A percentile compares a stretch with the other conserved stretches of the same genome.
Conservation (phyloP, 1,140 invertebrate genomes). For the Teleogryllus occipitalis region DNA sequence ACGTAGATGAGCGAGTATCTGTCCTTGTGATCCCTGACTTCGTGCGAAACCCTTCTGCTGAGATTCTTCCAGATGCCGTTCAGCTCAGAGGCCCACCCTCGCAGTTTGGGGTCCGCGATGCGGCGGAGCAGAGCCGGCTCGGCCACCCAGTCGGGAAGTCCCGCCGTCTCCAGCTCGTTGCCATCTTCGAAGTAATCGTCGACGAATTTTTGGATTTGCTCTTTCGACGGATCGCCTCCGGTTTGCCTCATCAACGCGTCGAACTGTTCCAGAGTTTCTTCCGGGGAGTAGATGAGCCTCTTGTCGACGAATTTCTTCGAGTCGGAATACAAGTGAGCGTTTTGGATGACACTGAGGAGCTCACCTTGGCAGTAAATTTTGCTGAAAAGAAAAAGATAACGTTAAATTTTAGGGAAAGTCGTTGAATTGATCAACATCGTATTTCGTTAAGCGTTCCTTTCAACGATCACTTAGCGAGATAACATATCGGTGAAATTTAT, state of each 20-base stretch:
- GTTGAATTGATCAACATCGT: no score
- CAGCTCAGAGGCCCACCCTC: slow-evolving; percentile 47
- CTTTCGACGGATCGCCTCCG: background rate
- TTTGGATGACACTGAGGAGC: background rate
- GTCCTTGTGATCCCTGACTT: slow-evolving; percentile 51
- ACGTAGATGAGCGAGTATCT: slow-evolving; percentile 66
- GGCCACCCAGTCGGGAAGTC: slow-evolving; percentile 53
- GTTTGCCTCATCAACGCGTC: background rate
- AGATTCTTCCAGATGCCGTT: slow-evolving; percentile 64
- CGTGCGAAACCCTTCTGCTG: slow-evolving; percentile 53
- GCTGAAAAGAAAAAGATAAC: background rate
- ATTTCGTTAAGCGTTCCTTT: background rate
- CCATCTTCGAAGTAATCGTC: slow-evolving; percentile 53
- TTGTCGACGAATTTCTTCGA: background rate
- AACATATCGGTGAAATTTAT: background rate
- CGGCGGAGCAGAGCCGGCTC: slow-evolving; percentile 50
- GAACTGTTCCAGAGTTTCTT: background rate
- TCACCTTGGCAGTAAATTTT: background rate
- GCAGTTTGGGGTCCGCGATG: slow-evolving; percentile 54
- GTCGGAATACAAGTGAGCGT: background rate
- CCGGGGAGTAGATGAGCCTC: background rate
- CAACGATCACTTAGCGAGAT: background rate
- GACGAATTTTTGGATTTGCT: slow-evolving; percentile 40
- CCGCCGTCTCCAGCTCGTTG: slow-evolving; percentile 42
- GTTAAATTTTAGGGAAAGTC: background rate